Base-by-base conservation (phyloP, 2,113 vertebrate species). In the Ceuthmochares aereus region DNA sequence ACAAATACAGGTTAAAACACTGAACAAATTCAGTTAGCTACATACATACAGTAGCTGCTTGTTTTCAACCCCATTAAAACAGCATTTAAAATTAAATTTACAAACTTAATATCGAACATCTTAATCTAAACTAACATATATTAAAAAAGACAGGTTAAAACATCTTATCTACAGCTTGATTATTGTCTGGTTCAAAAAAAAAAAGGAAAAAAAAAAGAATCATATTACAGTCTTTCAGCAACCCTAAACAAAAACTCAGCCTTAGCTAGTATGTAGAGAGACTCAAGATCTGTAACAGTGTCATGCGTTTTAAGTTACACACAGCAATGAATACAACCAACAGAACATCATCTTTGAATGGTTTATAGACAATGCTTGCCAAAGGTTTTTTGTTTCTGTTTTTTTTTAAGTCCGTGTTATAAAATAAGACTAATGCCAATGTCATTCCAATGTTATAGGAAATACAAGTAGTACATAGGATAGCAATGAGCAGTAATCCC, bases 1-100 rank as follows among this genome's bases (percentile, higher is more conserved):
- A 99, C 99, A 99, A 99, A 99, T 99, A 99, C 99, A 99, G 98
- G 97, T 99, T 99, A 99, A 98, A 98, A 99, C 99, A 99, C 99
- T 99, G 98, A 99, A 99, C 99, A 99, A 98, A 98, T 98, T 99
- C 98, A 99, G 98, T 98, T 99, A 99, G 99, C 98, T 98, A 99
- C 98, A 99, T 98, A 99, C 98, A 99, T 98, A 98, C 97, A 98
- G 98, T 98, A 99, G 98, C 98, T 98, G 96, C 98, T 98, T 98
- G 95, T 98, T 98, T 98, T 98, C 98, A 98, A 98, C 96, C 97
- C 98, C 98, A 98, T 98, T 98, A 98, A 98, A 98, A 98, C 98
- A 98, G 97, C 98, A 99, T 98, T 98, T 98, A 98, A 98, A 98
- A 98, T 98, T 98, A 98, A 98, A 98, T 99, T 98, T 99, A 98